Percentiles rank a stretch among this genome's conserved stretches.
Evolutionary conservation across 2,888 invertebrate species (phyloP).

Genomic region (Lycia hirtaria): DNA sequence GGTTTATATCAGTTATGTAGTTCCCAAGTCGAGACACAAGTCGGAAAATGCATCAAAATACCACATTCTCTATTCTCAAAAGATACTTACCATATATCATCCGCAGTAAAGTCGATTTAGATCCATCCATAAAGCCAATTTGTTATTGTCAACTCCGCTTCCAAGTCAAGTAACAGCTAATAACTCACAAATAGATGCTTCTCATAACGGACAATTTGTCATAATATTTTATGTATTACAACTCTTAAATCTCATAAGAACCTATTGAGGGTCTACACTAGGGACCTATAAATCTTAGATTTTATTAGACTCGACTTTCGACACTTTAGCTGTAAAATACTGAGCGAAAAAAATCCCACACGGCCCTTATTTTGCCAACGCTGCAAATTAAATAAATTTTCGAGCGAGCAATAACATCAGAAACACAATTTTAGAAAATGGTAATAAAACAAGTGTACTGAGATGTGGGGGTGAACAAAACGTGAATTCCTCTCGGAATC

Average conservation of each 20-base stretch:
- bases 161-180: conserved; percentile 38
- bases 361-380: conserved; percentile 19
- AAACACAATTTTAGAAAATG: conserved; percentile 31
- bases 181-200: conserved; percentile 36
- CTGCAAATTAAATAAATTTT: conserved; percentile 30
- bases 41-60: conserved; percentile 6
- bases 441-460: conserved; percentile 23
- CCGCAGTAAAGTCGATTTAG: conserved; percentile 28
- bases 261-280: conserved; percentile 48
- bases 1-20: background rate
- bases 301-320: conserved; percentile 52
- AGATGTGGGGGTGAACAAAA: conserved; percentile 19
- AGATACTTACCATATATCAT: conserved; percentile 21
- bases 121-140: conserved; percentile 35
- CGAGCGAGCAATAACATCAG: conserved; percentile 22
- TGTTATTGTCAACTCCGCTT: conserved; percentile 39
- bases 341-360: conserved; percentile 21
- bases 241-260: conserved; percentile 51
- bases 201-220: conserved; percentile 46
- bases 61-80: conserved; percentile 4
- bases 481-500: conserved; percentile 18
- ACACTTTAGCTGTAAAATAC: conserved; percentile 45
- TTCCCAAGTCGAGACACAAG: background rate
- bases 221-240: conserved; percentile 51
- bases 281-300: conserved; percentile 55